These are phyloP conservation scores for Nebria salina DNA, from an alignment of 2,888 invertebrate species.

Conservation along the genomic window DNA sequence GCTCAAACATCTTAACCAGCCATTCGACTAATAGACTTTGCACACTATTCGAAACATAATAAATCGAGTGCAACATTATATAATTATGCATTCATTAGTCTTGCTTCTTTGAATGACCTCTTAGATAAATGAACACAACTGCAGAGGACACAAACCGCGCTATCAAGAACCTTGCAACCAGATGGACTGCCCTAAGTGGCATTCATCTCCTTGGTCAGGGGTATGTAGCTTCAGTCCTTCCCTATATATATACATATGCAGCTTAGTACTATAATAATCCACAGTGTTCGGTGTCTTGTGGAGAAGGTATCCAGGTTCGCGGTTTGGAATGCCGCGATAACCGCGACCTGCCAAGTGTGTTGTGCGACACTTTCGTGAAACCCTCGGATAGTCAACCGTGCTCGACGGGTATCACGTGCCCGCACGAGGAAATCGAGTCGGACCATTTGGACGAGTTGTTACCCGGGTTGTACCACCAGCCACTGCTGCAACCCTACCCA, in stretches of 20 bases:
- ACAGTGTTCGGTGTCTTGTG: constrained; percentile 94
- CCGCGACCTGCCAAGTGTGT: constrained; percentile 65
- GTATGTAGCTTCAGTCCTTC: constrained; percentile 69
- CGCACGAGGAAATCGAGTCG: constrained; percentile 55
- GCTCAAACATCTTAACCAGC: neutral
- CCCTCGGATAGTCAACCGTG: constrained; percentile 79
- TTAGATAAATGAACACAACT: constrained; percentile 78
- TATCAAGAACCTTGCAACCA: constrained; percentile 85
- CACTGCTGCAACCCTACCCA: constrained; percentile 74
- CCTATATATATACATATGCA: neutral
- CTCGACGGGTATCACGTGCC: constrained; percentile 78
- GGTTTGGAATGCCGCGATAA: constrained; percentile 81
- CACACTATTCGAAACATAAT: no score
- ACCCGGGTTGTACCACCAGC: constrained; percentile 71
- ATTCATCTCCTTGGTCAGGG: constrained; percentile 87
- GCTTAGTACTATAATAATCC: neutral
- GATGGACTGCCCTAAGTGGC: constrained; percentile 89
- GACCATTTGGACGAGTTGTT: constrained; percentile 70
- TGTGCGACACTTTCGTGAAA: constrained; percentile 74
- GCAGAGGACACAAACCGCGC: constrained; percentile 80
- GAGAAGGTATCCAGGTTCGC: constrained; percentile 84
- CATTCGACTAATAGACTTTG: no score
- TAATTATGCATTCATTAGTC: no score
- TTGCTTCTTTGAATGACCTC: neutral
- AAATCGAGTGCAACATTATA: no score